These are phyloP conservation scores for Falco novaeseelandiae DNA, from an alignment of 2,797 vertebrate genomes.

Conservation along the genomic window DNA sequence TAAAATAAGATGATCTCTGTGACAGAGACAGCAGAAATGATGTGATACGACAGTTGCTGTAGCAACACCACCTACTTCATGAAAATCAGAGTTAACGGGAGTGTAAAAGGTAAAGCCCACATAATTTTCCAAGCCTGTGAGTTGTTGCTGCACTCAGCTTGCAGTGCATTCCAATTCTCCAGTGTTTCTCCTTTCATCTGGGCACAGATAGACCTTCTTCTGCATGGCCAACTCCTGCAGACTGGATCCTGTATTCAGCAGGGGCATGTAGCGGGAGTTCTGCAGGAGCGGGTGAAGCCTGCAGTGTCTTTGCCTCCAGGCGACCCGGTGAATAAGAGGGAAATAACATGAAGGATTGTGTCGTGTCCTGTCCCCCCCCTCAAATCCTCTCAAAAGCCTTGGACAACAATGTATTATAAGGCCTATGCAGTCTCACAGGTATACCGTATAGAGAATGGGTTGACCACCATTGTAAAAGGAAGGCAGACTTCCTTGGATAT, in stretches of 20 bases:
- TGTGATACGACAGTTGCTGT: constrained; percentile 79
- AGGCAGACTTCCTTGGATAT: background rate
- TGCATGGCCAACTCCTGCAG: background rate
- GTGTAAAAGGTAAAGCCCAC: constrained; percentile 66
- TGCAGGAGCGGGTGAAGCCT: background rate
- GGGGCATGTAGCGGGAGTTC: background rate
- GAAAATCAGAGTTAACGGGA: constrained; percentile 73
- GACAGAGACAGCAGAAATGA: constrained; percentile 75
- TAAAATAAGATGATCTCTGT: constrained; percentile 68
- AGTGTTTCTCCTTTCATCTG: background rate
- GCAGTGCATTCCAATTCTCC: background rate
- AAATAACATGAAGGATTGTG: background rate
- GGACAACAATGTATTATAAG: background rate
- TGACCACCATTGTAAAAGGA: background rate
- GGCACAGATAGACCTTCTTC: background rate
- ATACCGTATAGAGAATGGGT: fast-evolving
- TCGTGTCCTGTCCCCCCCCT: background rate
- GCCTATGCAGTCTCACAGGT: background rate
- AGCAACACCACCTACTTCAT: constrained; percentile 79
- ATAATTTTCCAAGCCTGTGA: constrained; percentile 54
- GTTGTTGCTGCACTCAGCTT: constrained; percentile 58
- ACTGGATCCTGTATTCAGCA: background rate
- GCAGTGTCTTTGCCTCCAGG: background rate
- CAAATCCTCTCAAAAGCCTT: background rate
- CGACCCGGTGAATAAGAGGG: background rate